A percentile compares a stretch with the other conserved stretches of the same genome.
These are phyloP conservation scores for Ophion ellenae DNA, from an alignment of 2,888 invertebrate species.

Conservation along the genomic window DNA sequence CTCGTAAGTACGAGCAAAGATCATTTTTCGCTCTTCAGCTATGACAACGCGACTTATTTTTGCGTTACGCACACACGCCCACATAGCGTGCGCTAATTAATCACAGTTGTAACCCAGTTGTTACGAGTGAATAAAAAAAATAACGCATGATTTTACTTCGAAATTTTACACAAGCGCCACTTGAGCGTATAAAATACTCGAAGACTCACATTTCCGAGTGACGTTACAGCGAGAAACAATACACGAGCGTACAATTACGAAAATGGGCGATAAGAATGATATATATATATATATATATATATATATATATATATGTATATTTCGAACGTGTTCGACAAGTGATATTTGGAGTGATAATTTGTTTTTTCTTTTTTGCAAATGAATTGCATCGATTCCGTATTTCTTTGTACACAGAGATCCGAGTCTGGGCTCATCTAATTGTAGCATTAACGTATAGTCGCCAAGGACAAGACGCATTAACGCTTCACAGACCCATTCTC, in stretches of 20 bases:
- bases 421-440: constrained; percentile 60
- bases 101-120: too few species aligned
- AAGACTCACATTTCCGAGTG: too few species aligned
- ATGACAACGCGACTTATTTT: too few species aligned
- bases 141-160: too few species aligned
- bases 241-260: neutral
- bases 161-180: too few species aligned
- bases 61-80: too few species aligned
- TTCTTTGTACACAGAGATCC: constrained; percentile 11
- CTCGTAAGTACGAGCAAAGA: too few species aligned
- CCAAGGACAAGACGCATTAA: constrained; percentile 58
- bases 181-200: too few species aligned
- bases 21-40: too few species aligned
- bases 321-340: constrained; percentile 7
- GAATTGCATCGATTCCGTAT: constrained; percentile 33
- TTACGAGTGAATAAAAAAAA: too few species aligned
- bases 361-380: neutral
- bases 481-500: constrained; percentile 38
- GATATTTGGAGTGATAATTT: neutral
- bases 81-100: too few species aligned
- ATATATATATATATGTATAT: neutral
- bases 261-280: neutral
- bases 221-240: too few species aligned
- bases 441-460: constrained; percentile 56
- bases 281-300: neutral